Evolutionary conservation across 2,797 vertebrate species (phyloP).

Genomic region (Oreonectes daqikongensis): DNA sequence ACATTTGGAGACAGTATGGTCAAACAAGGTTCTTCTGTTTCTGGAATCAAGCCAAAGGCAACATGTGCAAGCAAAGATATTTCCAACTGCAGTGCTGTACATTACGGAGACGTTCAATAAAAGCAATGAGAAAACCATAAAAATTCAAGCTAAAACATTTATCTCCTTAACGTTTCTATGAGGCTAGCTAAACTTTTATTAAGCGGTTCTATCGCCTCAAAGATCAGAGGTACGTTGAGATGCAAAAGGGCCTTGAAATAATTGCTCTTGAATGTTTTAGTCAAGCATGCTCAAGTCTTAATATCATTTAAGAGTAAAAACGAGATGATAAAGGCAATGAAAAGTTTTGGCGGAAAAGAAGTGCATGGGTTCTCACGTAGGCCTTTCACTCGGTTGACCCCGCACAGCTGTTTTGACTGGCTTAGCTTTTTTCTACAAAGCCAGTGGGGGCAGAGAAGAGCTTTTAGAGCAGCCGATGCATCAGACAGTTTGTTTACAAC

Average conservation of each 20-base stretch:
- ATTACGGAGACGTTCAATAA: neutral
- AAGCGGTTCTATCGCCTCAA: neutral
- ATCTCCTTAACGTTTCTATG: neutral
- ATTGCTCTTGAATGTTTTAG: neutral
- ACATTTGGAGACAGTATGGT: slow-evolving; percentile 13
- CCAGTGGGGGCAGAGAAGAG: slow-evolving; percentile 39
- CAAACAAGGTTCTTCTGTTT: slow-evolving; percentile 19
- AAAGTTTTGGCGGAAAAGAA: neutral
- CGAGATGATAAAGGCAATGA: neutral
- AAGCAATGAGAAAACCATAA: neutral
- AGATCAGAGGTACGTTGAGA: neutral
- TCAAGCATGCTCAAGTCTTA: neutral
- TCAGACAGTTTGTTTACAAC: slow-evolving; percentile 52
- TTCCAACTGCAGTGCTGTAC: slow-evolving; percentile 10
- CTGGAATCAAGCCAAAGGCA: slow-evolving; percentile 18
- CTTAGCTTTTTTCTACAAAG: slow-evolving; percentile 34
- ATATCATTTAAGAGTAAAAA: neutral
- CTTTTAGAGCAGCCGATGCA: slow-evolving; percentile 39
- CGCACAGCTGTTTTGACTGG: slow-evolving; percentile 46
- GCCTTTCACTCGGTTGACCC: slow-evolving; percentile 37
- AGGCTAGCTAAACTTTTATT: neutral
- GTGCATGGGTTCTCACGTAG: slow-evolving; percentile 19
- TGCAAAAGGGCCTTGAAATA: neutral
- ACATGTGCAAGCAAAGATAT: slow-evolving; percentile 31
- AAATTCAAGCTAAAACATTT: neutral